These are phyloP conservation scores for Aurelia aurita complex sp. Pacific DNA, from an alignment of 30 jellyfish, hydroid and myxozoan species.

Conservation along the genomic window DNA sequence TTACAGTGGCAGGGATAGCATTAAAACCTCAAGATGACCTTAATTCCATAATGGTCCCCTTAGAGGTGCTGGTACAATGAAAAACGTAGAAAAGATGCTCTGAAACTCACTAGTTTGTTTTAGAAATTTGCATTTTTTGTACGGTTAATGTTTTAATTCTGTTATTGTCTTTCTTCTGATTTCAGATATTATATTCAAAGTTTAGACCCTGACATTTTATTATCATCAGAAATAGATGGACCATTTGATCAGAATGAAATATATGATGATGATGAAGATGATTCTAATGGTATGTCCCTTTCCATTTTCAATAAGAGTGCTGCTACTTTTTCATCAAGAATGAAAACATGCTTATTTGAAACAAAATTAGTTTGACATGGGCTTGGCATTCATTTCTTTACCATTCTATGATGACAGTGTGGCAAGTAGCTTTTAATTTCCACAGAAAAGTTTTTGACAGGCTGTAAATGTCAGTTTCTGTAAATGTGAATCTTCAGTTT, in stretches of 20 bases:
- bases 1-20: no score
- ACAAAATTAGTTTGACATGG: background rate
- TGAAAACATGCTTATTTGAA: background rate
- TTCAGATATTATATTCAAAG: slow-evolving; percentile 29
- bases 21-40: no score
- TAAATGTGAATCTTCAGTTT: background rate
- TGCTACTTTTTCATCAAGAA: background rate
- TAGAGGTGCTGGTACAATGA: no score
- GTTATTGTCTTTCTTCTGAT: background rate
- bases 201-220: slow-evolving; percentile 13
- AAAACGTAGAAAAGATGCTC: no score
- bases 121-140: no score
- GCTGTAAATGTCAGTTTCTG: background rate
- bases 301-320: background rate
- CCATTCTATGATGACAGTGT: no score
- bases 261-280: slow-evolving; percentile 61
- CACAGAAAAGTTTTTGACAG: background rate
- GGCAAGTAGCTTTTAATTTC: no score
- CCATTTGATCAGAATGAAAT: background rate
- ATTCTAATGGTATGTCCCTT: slow-evolving; percentile 53
- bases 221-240: slow-evolving; percentile 10
- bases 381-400: background rate
- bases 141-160: no score
- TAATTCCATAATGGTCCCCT: no score
- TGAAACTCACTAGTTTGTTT: no score